Evolutionary conservation across 2,113 vertebrate genomes (phyloP).

Genomic region (Melanerpes formicivorus): DNA sequence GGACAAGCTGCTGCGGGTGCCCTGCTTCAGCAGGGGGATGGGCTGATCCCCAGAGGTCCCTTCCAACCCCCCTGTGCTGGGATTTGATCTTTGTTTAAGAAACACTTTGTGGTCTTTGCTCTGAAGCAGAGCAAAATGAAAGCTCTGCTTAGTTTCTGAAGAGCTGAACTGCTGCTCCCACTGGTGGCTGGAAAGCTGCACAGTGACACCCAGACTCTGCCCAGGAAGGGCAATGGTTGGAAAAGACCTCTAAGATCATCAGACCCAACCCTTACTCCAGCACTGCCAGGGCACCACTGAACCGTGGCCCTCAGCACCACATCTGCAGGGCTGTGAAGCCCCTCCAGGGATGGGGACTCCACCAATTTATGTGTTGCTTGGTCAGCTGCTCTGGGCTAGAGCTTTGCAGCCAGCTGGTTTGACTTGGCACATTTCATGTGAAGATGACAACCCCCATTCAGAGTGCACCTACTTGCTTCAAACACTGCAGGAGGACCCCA

Average conservation of each 20-base stretch:
- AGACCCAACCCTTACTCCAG: neutral
- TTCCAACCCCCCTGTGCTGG: neutral
- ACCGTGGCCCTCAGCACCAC: neutral
- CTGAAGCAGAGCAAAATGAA: neutral
- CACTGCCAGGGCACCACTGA: neutral
- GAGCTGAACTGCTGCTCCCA: constrained; percentile 39
- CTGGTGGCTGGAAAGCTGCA: constrained; percentile 16
- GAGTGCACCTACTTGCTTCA: constrained; percentile 84
- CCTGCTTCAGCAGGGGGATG: too few relatives aligned
- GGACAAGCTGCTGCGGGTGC: too few relatives aligned
- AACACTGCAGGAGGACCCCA: constrained; percentile 87
- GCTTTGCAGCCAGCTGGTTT: too few relatives aligned
- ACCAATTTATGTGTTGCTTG: too few relatives aligned
- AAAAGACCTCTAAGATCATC: neutral
- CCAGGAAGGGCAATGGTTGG: neutral
- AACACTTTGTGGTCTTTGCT: neutral
- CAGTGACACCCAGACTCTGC: neutral
- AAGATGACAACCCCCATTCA: neutral
- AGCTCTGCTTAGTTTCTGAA: neutral
- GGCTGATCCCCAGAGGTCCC: too few relatives aligned
- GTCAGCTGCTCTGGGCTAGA: neutral
- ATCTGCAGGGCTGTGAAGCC: too few relatives aligned
- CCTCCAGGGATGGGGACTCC: too few relatives aligned
- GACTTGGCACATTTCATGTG: fast-evolving
- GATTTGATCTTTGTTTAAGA: neutral